Evolutionary conservation across 2,113 vertebrate genomes (phyloP).

Genomic region (Marmota monax): DNA sequence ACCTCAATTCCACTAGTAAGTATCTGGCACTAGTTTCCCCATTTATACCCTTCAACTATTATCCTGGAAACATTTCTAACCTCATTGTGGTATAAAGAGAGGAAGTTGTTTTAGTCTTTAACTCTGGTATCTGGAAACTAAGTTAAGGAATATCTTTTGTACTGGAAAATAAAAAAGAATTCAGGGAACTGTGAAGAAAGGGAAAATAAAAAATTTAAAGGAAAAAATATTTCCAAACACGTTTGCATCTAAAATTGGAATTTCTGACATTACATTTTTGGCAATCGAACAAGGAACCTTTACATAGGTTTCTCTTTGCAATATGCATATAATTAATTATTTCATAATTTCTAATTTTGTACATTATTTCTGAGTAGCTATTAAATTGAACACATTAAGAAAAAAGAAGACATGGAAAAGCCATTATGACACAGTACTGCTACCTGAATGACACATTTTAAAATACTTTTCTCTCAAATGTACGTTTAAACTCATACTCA

Average conservation of each 20-base stretch:
- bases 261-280: not conserved
- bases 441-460: not conserved
- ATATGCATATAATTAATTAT: not conserved
- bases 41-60: not conserved
- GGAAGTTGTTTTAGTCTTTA: not conserved
- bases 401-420: not conserved
- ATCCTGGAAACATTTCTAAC: not conserved
- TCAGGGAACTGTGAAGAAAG: not conserved
- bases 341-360: not conserved
- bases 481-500: not conserved
- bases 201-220: not conserved
- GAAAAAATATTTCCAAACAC: no score
- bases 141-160: not conserved
- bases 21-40: not conserved
- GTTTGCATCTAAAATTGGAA: not conserved
- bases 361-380: not conserved
- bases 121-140: not conserved
- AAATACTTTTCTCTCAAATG: not conserved
- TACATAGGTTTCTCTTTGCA: not conserved
- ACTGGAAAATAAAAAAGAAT: not conserved
- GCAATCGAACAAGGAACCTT: not conserved
- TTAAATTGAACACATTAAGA: not conserved
- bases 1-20: accelerated
- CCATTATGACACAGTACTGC: not conserved
- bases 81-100: not conserved